These are phyloP conservation scores for Parnassius glacialis DNA, from an alignment of 2,888 invertebrate genomes.

Conservation along the genomic window DNA sequence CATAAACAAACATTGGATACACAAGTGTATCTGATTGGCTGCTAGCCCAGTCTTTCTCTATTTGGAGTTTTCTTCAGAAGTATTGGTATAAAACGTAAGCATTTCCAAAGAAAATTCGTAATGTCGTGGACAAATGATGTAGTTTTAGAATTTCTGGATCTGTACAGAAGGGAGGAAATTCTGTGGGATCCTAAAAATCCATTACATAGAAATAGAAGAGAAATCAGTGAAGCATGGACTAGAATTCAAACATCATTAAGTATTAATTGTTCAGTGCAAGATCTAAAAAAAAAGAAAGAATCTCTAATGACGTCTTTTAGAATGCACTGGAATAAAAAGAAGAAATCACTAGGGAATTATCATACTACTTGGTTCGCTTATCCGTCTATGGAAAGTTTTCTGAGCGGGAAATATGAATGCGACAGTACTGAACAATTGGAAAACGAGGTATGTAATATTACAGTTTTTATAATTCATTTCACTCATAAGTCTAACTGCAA, in stretches of 20 bases:
- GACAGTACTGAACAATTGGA: constrained; percentile 57
- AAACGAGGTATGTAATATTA: constrained; percentile 48
- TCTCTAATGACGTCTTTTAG: constrained; percentile 71
- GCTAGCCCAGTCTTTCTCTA: constrained; percentile 37
- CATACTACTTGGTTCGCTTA: constrained; percentile 69
- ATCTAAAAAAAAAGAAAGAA: constrained; percentile 72
- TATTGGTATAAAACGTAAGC: constrained; percentile 21
- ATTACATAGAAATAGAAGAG: constrained; percentile 57
- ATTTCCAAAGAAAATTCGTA: constrained; percentile 32
- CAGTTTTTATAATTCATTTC: background rate
- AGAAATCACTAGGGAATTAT: constrained; percentile 46
- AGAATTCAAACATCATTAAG: constrained; percentile 58
- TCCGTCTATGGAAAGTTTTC: constrained; percentile 67
- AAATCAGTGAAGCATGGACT: constrained; percentile 64
- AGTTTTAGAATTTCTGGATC: constrained; percentile 63
- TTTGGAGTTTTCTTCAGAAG: constrained; percentile 36
- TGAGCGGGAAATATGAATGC: constrained; percentile 64
- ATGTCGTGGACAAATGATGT: constrained; percentile 66
- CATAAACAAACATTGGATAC: constrained; percentile 61
- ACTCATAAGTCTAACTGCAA: background rate
- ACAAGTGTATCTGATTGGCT: constrained; percentile 47
- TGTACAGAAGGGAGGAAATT: constrained; percentile 59
- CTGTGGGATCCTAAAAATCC: constrained; percentile 70
- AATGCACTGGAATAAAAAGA: constrained; percentile 58
- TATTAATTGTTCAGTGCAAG: constrained; percentile 51